Percentiles rank a stretch among this genome's conserved stretches.
Evolutionary conservation across 2,888 invertebrate genomes (phyloP).

Genomic region (Caenorhabditis auriculariae): DNA sequence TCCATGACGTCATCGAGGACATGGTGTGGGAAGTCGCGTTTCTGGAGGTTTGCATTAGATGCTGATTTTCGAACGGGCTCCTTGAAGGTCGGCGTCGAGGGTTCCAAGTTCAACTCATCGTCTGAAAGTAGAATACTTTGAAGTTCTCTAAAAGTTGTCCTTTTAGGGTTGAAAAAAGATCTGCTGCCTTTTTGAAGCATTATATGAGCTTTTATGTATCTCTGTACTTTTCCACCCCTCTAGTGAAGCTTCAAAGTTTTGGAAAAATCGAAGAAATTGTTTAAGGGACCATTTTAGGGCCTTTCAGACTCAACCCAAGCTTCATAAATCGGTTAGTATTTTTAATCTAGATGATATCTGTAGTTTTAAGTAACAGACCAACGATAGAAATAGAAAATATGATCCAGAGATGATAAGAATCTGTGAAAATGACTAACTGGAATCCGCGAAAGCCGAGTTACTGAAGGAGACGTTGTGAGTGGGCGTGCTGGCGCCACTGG

Average conservation of each 20-base stretch:
- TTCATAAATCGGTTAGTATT: neutral
- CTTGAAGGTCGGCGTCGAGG: neutral
- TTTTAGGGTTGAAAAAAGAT: too few relatives aligned
- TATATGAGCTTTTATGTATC: neutral
- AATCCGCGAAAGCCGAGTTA: conserved; percentile 32
- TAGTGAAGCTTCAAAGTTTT: too few relatives aligned
- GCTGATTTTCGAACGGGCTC: conserved; percentile 8
- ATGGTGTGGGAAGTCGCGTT: conserved; percentile 34
- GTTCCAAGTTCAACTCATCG: conserved; percentile 3
- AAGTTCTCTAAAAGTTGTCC: too few relatives aligned
- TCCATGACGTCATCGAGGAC: conserved; percentile 40
- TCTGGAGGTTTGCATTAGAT: conserved; percentile 7
- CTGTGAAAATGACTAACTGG: conserved; percentile 6
- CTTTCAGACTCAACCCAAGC: neutral
- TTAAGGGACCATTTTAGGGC: neutral
- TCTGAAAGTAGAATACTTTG: conserved; percentile 1
- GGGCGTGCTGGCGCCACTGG: conserved; percentile 8
- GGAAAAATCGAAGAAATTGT: neutral
- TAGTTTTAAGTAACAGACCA: neutral
- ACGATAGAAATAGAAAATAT: neutral
- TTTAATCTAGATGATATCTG: neutral
- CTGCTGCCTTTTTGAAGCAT: neutral
- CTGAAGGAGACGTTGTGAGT: conserved; percentile 29
- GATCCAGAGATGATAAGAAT: neutral
- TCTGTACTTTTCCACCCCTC: too few relatives aligned